Evolutionary conservation across 2,888 invertebrate species (phyloP), one percentile per base, ranked within the genome.

Genomic region (Amphipoea oculea): DNA sequence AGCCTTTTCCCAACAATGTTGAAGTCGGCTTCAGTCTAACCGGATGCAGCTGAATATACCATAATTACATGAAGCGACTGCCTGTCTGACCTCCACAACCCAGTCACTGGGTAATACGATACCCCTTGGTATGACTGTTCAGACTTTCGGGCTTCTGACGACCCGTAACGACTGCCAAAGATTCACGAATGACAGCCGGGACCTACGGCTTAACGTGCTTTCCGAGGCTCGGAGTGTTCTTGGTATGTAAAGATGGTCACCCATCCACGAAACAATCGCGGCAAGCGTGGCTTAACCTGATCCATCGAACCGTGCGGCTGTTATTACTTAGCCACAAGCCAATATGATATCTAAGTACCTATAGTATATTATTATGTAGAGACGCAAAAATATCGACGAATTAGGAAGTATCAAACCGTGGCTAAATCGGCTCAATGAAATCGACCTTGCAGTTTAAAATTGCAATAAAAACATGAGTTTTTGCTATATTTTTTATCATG

Each of bases 371-470:
- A 23, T 57, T 57, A 57, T 9, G 23, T 67, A 45, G 11, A 76
- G 14, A 60, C 57, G 36, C 45, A 62, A 29, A 54, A 42, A 62
- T 70, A 70, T 81, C 29, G 60, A 54, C 36, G 54, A 62, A 68
- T 76, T 81, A 82, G 76, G 82, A 85, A 79, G 65, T 78, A 66
- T 57, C 14, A 48, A 73, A 74, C 65, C 71, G 67, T 42, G 20
- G 29, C 54, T 54, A 74, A 69, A 74, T 72, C 73, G 42, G 23
- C 73, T 73, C 57, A 81, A 85, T 73, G 71, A 78, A 60, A 65
- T 63, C 42, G 85, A 82, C 85, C 85, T 85, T 85, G 78, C 70
- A 42, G 62, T 48, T 72, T 76, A 54, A 71, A 84, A 68, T 76
- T 67, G 20, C 36, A 73, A 73, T 42, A 73, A 65, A 73, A 65